phyloP scores from a whole-genome alignment of 2,888 invertebrate species.

The Heliothis peltigera region DNA sequence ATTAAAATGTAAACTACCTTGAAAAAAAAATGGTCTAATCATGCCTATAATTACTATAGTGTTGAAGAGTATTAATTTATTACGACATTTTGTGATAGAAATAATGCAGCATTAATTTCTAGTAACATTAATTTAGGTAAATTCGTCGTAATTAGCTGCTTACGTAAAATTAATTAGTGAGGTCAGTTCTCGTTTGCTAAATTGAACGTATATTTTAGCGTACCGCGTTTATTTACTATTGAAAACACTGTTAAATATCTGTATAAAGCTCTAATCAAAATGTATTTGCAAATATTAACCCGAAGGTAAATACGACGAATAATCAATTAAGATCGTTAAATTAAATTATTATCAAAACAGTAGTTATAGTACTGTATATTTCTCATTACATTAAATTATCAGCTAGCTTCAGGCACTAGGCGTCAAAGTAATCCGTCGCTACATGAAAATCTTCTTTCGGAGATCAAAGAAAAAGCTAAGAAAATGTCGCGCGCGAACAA shows the following conservation, averaged over 20 bases:
- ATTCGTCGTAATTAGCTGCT: background rate
- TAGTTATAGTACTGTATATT: background rate
- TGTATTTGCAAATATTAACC: slow-evolving; percentile 5
- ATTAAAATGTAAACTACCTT: too few species aligned
- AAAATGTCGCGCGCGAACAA: slow-evolving; percentile 43
- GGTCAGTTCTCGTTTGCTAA: slow-evolving; percentile 9
- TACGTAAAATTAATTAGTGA: background rate
- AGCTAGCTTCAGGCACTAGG: slow-evolving; percentile 11
- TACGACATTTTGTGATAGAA: background rate
- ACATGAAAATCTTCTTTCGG: slow-evolving; percentile 29
- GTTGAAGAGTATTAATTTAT: background rate
- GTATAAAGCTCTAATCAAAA: slow-evolving; percentile 1
- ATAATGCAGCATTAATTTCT: background rate
- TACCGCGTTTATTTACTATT: background rate
- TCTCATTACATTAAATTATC: background rate
- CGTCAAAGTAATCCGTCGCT: slow-evolving; percentile 30
- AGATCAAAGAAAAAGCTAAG: slow-evolving; percentile 44
- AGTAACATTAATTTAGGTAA: background rate
- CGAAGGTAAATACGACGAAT: background rate
- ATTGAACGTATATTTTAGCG: slow-evolving; percentile 18
- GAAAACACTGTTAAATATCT: slow-evolving; percentile 33
- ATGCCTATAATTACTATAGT: too few species aligned
- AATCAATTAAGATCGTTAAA: too few species aligned
- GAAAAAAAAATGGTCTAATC: too few species aligned
- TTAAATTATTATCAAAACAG: too few species aligned